Percentiles rank a stretch among this genome's conserved stretches.
Evolutionary conservation across 2,113 vertebrate genomes (phyloP).

Genomic region (Amblyornis subalaris): DNA sequence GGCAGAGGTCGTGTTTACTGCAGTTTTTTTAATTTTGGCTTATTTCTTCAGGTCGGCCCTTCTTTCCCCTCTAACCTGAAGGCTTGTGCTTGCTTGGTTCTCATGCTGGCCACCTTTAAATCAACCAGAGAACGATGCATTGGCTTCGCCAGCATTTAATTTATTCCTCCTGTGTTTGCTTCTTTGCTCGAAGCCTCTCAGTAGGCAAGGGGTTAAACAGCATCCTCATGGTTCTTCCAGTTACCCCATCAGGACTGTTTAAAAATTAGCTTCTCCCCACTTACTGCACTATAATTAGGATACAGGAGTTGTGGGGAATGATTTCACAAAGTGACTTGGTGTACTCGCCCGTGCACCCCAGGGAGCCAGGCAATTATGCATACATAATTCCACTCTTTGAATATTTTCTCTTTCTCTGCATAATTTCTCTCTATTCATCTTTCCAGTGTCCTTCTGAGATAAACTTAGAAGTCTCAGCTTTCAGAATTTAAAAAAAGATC

Average conservation of each 20-base stretch:
- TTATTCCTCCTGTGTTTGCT: not conserved
- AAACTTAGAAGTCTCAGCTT: conserved; percentile 64
- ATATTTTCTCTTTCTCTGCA: conserved; percentile 67
- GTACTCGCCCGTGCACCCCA: conserved; percentile 62
- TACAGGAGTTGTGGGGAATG: conserved; percentile 62
- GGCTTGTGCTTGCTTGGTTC: not conserved
- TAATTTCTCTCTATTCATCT: conserved; percentile 68
- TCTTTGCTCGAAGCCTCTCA: not conserved
- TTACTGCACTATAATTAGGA: conserved; percentile 62
- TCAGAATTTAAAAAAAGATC: conserved; percentile 54
- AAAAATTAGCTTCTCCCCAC: conserved; percentile 61
- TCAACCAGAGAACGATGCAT: accelerated
- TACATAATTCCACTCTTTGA: conserved; percentile 68
- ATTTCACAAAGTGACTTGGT: conserved; percentile 69
- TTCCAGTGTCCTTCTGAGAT: conserved; percentile 66
- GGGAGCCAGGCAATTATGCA: conserved; percentile 68
- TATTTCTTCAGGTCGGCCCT: not conserved
- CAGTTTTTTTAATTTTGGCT: not conserved
- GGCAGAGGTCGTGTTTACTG: not conserved
- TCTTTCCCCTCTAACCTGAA: not conserved
- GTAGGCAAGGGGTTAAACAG: conserved; percentile 17
- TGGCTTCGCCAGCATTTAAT: not conserved
- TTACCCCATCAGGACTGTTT: conserved; percentile 59
- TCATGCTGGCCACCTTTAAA: not conserved
- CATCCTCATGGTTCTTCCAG: not conserved